phyloP scores from a whole-genome alignment of 2,797 vertebrate species.

The Fistularia commersonii region DNA sequence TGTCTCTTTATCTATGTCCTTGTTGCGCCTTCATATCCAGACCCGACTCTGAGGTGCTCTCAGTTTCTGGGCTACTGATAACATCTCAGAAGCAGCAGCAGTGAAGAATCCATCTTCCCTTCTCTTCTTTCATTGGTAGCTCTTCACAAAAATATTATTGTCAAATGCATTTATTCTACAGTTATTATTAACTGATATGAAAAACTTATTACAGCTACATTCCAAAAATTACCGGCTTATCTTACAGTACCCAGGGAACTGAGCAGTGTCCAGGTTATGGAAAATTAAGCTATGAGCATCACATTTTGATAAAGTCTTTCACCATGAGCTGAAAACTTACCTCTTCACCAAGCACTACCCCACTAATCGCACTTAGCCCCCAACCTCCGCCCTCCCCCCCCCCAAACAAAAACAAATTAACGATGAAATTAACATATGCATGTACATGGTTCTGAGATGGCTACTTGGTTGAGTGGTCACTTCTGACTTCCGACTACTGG shows the following conservation, averaged over 20 bases:
- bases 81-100: conserved; percentile 31
- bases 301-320: too few relatives aligned
- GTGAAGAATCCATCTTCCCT: conserved; percentile 16
- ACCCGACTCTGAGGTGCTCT: conserved; percentile 37
- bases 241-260: conserved; percentile 4
- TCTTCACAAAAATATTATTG: conserved; percentile 3
- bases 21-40: conserved; percentile 48
- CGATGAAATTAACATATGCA: too few relatives aligned
- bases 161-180: not conserved
- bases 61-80: conserved; percentile 29
- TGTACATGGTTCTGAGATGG: too few relatives aligned
- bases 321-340: too few relatives aligned
- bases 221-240: conserved; percentile 4
- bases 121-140: not conserved
- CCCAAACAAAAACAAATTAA: too few relatives aligned
- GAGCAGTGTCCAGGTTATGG: conserved; percentile 11
- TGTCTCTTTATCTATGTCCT: conserved; percentile 53
- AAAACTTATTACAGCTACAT: conserved; percentile 7
- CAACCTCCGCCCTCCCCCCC: too few relatives aligned
- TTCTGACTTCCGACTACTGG: too few relatives aligned
- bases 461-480: too few relatives aligned
- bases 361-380: too few relatives aligned
- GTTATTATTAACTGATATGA: not conserved
- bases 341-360: too few relatives aligned
- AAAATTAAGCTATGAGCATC: conserved; percentile 8